These are phyloP conservation scores for Mythimna ferrago DNA, from an alignment of 2,888 invertebrate genomes.

Conservation along the genomic window DNA sequence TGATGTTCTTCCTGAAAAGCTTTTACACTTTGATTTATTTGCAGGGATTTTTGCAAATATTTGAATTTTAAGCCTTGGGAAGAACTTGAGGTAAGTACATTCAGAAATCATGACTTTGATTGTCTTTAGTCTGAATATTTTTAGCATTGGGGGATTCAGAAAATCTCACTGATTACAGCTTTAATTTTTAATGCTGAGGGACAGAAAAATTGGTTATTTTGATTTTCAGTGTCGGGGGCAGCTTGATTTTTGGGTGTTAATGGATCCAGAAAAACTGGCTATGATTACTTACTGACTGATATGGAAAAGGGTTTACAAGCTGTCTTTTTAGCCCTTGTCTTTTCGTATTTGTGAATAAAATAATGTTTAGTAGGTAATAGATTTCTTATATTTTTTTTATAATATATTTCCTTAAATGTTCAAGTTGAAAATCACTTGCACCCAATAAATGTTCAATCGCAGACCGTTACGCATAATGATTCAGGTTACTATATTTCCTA, in stretches of 20 bases:
- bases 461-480: conserved; percentile 66
- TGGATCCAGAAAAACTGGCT: neutral
- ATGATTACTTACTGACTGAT: neutral
- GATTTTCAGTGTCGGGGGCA: neutral
- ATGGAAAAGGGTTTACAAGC: neutral
- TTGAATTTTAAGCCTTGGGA: neutral
- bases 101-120: neutral
- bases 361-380: neutral
- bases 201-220: neutral
- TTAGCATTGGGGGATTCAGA: neutral
- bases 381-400: neutral
- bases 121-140: neutral
- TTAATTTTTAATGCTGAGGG: neutral
- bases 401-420: conserved; percentile 6
- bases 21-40: neutral
- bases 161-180: neutral
- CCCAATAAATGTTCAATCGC: conserved; percentile 42
- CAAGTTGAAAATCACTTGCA: conserved; percentile 39
- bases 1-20: no score
- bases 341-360: neutral
- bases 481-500: conserved; percentile 65
- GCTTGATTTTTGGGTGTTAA: neutral
- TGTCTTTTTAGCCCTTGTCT: neutral
- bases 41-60: neutral
- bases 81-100: neutral